Evolutionary conservation across 2,113 vertebrate species (phyloP).

Genomic region (Eclectus roratus): DNA sequence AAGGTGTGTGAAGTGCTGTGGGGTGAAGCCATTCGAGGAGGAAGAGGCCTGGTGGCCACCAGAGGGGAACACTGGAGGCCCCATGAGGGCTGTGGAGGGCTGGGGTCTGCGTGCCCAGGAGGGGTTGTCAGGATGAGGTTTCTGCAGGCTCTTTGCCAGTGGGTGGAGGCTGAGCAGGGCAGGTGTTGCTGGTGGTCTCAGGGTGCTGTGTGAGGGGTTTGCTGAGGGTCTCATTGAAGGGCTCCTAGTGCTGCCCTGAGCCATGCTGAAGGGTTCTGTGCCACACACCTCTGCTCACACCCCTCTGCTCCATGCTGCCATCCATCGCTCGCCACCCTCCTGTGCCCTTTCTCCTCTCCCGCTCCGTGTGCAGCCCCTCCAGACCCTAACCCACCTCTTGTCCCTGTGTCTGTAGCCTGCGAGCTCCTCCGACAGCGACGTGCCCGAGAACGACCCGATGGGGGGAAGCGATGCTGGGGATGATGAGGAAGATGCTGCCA

Average conservation of each 20-base stretch:
- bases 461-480: conserved; percentile 74
- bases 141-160: not conserved
- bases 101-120: not conserved
- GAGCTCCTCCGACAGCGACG: conserved; percentile 93
- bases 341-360: not conserved
- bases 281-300: not conserved
- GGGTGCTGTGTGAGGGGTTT: not conserved
- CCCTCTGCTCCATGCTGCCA: not conserved
- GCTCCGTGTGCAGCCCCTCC: not conserved
- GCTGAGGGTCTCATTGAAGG: fast-evolving
- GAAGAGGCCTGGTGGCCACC: not conserved
- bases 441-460: conserved; percentile 74
- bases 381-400: not conserved
- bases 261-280: not conserved
- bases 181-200: not conserved
- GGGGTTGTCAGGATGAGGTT: not conserved
- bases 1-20: not conserved
- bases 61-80: not conserved
- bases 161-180: not conserved
- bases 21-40: not conserved
- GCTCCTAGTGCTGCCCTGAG: fast-evolving
- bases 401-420: conserved; percentile 68
- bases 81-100: not conserved
- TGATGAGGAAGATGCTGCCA: conserved; percentile 59
- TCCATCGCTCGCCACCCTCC: not conserved